Percentiles rank a stretch among this genome's conserved stretches.
Conservation (phyloP, 1,140 invertebrate genomes). For the Cyclina sinensis region DNA sequence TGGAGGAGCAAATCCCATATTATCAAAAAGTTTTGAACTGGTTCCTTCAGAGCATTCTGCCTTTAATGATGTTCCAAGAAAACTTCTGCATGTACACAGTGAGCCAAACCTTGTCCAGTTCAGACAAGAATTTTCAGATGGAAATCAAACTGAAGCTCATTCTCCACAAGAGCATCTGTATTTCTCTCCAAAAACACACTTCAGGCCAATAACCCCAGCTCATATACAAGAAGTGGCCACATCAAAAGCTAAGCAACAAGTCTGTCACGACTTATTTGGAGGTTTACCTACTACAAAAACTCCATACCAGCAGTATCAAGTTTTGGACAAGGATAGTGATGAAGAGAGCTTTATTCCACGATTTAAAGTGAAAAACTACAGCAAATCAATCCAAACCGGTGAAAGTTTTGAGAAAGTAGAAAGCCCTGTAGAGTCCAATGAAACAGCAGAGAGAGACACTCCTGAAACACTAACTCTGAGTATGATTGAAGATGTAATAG, state of each 20-base stretch:
- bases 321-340: slow-evolving; percentile 57
- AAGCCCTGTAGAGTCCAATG: background rate
- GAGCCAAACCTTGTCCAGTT: slow-evolving; percentile 74
- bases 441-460: slow-evolving; percentile 36
- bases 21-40: slow-evolving; percentile 77
- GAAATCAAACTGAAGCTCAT: background rate
- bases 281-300: slow-evolving; percentile 71
- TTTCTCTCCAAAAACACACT: slow-evolving; percentile 80
- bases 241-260: slow-evolving; percentile 24
- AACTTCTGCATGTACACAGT: slow-evolving; percentile 76
- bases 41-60: slow-evolving; percentile 79
- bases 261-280: slow-evolving; percentile 74
- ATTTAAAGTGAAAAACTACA: slow-evolving; percentile 77
- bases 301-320: slow-evolving; percentile 76
- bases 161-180: slow-evolving; percentile 76
- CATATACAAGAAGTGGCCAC: slow-evolving; percentile 60
- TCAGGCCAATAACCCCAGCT: slow-evolving; percentile 78
- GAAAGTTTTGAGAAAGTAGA: slow-evolving; percentile 69
- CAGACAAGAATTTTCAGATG: slow-evolving; percentile 44
- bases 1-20: slow-evolving; percentile 49
- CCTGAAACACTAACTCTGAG: slow-evolving; percentile 57
- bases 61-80: slow-evolving; percentile 78
- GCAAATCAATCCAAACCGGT: slow-evolving; percentile 79
- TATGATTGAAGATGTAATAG: slow-evolving; percentile 62
- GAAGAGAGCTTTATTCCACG: slow-evolving; percentile 76